These are phyloP conservation scores for Troilus luridus DNA, from an alignment of 2,888 invertebrate genomes.

Conservation along the genomic window DNA sequence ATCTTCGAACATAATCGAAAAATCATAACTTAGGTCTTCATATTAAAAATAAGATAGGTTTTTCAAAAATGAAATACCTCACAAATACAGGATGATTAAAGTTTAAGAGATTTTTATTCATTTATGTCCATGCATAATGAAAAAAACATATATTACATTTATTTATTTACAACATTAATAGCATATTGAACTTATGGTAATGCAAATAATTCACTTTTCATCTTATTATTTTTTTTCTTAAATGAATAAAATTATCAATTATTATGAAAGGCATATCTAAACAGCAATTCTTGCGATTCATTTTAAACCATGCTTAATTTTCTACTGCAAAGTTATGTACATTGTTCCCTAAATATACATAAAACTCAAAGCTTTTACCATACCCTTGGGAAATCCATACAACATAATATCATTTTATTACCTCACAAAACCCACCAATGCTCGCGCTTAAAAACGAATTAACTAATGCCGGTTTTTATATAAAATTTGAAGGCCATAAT, in stretches of 20 bases:
- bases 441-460: neutral
- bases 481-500: neutral
- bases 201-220: constrained; percentile 38
- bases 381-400: neutral
- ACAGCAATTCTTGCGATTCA: constrained; percentile 48
- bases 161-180: constrained; percentile 63
- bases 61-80: neutral
- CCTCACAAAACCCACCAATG: neutral
- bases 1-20: too few species aligned
- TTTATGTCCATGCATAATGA: constrained; percentile 55
- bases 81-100: neutral
- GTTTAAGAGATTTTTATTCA: constrained; percentile 51
- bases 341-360: constrained; percentile 58
- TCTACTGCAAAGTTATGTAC: constrained; percentile 50
- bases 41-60: neutral
- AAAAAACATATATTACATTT: constrained; percentile 56
- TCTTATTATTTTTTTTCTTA: neutral
- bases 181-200: constrained; percentile 56
- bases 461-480: neutral
- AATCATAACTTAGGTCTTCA: too few species aligned
- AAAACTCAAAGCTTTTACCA: constrained; percentile 43
- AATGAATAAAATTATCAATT: constrained; percentile 11
- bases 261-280: constrained; percentile 54
- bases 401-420: neutral
- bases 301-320: constrained; percentile 45